Evolutionary conservation across 1,140 invertebrate genomes (phyloP).

Genomic region (Drosophila rufa): DNA sequence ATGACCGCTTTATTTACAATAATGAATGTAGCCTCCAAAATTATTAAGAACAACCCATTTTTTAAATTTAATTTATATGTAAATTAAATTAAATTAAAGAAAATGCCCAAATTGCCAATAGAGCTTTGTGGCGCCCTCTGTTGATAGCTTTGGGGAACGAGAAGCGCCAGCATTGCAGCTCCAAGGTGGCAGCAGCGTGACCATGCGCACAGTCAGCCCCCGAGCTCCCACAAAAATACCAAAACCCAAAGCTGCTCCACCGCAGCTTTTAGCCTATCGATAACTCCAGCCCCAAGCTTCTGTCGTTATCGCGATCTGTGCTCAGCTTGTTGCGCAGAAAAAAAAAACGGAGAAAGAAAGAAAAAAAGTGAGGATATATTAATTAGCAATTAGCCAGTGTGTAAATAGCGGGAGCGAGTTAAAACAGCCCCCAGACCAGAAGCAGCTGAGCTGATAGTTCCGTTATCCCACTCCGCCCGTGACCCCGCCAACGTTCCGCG

Average conservation of each 20-base stretch:
- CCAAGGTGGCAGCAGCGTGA: background rate
- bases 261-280: background rate
- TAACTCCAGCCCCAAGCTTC: background rate
- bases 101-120: background rate
- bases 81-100: background rate
- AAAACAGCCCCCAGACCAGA: conserved; percentile 28
- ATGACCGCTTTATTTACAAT: too few species aligned
- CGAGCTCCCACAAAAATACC: background rate
- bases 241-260: background rate
- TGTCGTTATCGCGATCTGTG: conserved; percentile 25
- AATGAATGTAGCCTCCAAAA: background rate
- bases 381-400: conserved; percentile 40
- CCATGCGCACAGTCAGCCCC: background rate
- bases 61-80: background rate
- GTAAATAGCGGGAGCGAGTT: conserved; percentile 53
- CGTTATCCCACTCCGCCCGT: background rate
- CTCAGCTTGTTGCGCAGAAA: conserved; percentile 52
- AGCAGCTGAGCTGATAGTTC: conserved; percentile 51
- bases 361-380: conserved; percentile 46
- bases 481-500: conserved; percentile 21
- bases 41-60: background rate
- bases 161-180: too few species aligned
- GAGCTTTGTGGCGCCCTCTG: background rate
- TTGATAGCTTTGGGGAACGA: background rate
- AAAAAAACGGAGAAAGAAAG: conserved; percentile 27